A percentile compares a stretch with the other conserved stretches of the same genome.
Evolutionary conservation across 2,113 vertebrate genomes (phyloP).

Genomic region (Falco punctatus): DNA sequence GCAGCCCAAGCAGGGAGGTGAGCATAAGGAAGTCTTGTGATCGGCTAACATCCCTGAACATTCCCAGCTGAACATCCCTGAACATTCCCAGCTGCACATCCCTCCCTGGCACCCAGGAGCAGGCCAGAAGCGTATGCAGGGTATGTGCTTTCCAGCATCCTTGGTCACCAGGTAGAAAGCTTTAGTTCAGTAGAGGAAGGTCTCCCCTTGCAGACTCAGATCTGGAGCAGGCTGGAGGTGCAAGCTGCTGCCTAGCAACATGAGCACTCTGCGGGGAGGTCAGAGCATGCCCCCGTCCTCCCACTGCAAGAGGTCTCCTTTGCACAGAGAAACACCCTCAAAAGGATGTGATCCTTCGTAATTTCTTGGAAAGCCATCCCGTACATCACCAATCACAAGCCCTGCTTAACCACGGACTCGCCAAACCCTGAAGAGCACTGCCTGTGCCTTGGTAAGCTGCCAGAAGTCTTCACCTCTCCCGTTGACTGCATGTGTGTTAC

Average conservation of each 20-base stretch:
- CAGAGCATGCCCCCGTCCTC: background rate
- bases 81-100: accelerated
- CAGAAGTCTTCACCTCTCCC: background rate
- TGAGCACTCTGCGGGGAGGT: background rate
- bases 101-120: background rate
- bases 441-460: background rate
- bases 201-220: background rate
- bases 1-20: background rate
- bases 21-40: background rate
- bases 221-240: background rate
- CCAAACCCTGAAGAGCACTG: background rate
- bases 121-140: background rate
- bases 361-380: background rate
- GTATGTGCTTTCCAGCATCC: accelerated
- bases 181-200: background rate
- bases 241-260: conserved; percentile 49
- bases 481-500: accelerated
- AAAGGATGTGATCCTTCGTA: accelerated
- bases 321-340: background rate
- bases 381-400: background rate
- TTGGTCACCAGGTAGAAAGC: background rate
- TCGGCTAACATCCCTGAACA: accelerated
- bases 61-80: background rate
- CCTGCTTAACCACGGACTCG: accelerated
- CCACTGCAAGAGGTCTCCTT: background rate